Evolutionary conservation across 92 coral and sea anemone species (phyloP).

Genomic region (Porites cylindrica): DNA sequence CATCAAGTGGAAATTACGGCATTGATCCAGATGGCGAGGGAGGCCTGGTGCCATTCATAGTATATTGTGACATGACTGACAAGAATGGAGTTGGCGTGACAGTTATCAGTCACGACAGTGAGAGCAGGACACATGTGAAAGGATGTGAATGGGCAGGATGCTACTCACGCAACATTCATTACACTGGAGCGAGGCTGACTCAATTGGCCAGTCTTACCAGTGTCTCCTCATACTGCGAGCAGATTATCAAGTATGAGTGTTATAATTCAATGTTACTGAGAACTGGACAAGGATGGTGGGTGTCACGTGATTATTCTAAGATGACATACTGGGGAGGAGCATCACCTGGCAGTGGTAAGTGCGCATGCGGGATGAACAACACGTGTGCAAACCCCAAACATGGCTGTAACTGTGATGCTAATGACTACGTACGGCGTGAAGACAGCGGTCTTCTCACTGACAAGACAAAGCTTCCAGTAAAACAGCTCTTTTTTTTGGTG

Average conservation of each 20-base stretch:
- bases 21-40: no score
- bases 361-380: conserved; percentile 63
- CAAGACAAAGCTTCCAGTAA: no score
- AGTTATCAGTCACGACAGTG: no score
- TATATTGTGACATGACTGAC: no score
- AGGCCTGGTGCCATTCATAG: no score
- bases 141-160: neutral
- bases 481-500: no score
- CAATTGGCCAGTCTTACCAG: conserved; percentile 54
- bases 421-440: no score
- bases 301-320: conserved; percentile 15
- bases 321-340: conserved; percentile 30
- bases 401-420: conserved; percentile 3
- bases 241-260: conserved; percentile 68
- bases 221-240: conserved; percentile 58
- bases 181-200: conserved; percentile 41
- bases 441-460: no score
- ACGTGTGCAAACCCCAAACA: conserved; percentile 20
- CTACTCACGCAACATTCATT: conserved; percentile 39
- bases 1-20: no score
- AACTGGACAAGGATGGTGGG: neutral
- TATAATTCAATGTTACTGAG: no score
- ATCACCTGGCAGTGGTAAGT: conserved; percentile 27
- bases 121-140: no score
- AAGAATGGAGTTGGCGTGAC: no score